A percentile compares a stretch with the other conserved stretches of the same genome.
These are phyloP conservation scores for Dryococelus australis DNA, from an alignment of 2,888 invertebrate genomes.

Conservation along the genomic window DNA sequence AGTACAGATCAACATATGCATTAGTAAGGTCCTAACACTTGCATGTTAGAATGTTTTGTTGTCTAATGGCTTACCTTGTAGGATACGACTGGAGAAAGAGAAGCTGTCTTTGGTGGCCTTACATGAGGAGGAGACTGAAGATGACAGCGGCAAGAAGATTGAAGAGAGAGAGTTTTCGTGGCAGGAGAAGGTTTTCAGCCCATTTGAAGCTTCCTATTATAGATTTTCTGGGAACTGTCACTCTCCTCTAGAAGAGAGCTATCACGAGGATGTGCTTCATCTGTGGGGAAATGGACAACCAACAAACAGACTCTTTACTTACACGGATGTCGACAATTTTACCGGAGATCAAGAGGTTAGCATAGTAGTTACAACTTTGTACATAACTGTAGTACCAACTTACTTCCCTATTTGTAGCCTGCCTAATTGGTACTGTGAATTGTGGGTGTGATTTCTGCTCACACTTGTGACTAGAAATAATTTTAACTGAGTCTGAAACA, in stretches of 20 bases:
- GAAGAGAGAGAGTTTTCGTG: constrained; percentile 64
- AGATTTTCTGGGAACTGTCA: constrained; percentile 68
- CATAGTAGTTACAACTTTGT: constrained; percentile 44
- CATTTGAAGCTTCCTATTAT: constrained; percentile 62
- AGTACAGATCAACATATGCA: no score
- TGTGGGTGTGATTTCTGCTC: no score
- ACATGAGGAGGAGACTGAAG: constrained; percentile 31
- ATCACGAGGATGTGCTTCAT: constrained; percentile 59
- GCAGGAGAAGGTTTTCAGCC: constrained; percentile 76
- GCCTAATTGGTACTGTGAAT: no score
- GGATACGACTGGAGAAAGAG: constrained; percentile 44
- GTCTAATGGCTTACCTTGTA: constrained; percentile 11
- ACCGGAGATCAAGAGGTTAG: constrained; percentile 51
- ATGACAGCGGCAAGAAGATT: constrained; percentile 36
- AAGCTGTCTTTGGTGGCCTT: constrained; percentile 42
- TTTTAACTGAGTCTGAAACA: no score
- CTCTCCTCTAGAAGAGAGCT: constrained; percentile 67
- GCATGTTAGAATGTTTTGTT: no score
- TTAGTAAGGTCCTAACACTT: no score
- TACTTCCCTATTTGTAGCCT: no score
- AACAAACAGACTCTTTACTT: constrained; percentile 63
- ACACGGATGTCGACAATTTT: constrained; percentile 65
- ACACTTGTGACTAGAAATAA: no score
- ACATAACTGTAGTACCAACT: no score
- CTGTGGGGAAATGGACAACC: constrained; percentile 50